Evolutionary conservation across 2,888 invertebrate species (phyloP).

Genomic region (Ectemnius cavifrons): DNA sequence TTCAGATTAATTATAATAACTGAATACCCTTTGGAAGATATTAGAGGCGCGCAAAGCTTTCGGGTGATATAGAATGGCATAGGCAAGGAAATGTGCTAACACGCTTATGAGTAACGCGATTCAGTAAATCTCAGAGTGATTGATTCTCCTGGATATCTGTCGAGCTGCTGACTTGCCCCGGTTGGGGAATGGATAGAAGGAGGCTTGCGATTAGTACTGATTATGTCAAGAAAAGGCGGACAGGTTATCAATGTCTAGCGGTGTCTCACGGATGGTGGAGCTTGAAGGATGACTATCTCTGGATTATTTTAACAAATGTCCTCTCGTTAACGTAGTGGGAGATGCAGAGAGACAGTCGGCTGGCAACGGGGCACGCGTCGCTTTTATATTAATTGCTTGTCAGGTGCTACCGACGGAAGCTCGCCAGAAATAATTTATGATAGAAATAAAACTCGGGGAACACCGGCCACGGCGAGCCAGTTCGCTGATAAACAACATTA

Average conservation of each 20-base stretch:
- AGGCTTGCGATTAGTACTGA: no score
- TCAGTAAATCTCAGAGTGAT: no score
- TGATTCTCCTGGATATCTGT: no score
- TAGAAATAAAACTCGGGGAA: slow-evolving; percentile 43
- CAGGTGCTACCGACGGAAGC: slow-evolving; percentile 45
- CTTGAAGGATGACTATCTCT: slow-evolving; percentile 5
- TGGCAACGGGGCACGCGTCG: slow-evolving; percentile 32
- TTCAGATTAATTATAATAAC: no score
- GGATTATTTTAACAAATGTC: slow-evolving; percentile 51
- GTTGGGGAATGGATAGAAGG: no score
- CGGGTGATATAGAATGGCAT: no score
- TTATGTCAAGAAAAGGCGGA: background rate
- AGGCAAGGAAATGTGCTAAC: no score
- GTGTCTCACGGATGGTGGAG: background rate
- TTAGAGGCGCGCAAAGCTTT: no score
- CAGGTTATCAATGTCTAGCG: background rate
- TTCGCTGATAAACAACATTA: slow-evolving; percentile 55
- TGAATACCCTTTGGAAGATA: no score
- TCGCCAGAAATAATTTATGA: slow-evolving; percentile 39
- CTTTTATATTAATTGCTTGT: slow-evolving; percentile 61
- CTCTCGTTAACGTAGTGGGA: slow-evolving; percentile 42
- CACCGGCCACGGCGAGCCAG: slow-evolving; percentile 22
- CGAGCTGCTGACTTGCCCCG: no score
- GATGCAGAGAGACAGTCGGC: slow-evolving; percentile 16
- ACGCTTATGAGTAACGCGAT: no score